Evolutionary conservation across 2,888 invertebrate species (phyloP), one percentile per base, ranked within the genome.

Genomic region (Pristionchus maxplancki): DNA sequence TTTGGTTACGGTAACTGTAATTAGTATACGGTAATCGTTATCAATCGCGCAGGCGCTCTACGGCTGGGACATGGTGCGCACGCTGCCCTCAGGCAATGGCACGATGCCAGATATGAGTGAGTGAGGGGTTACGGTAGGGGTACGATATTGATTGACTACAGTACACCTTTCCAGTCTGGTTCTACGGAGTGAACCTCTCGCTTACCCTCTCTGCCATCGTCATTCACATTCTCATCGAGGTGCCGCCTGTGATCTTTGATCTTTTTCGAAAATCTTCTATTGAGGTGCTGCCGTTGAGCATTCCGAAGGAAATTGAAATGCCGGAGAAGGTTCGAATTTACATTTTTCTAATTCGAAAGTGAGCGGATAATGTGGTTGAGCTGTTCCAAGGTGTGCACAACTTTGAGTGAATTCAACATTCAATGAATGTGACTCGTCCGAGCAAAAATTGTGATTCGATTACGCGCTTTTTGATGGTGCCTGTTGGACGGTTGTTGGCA

Each of bases 41-140:
- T 74, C 20, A 5, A 44, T 67, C 67, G 44, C n/a, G n/a, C 90
- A 92, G 87, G 92, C 90, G 13, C 67, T 94, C 37, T 93, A 91
- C 85, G 93, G 93, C 31, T 93, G 93, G 92, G 90, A 90, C 34
- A 88, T 94, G 53, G 86, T 94, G 20, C 86, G 90, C 50, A 90
- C 92, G 74, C 89, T 94, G 82, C 94, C 94, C 13, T 93, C 94
- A 0, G 93, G 93, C 37, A 93, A 92, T 90, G 94, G 94, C 28
- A 74, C 89, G 8, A 88, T 92, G 15, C 94, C 94, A 0, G 91
- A 90, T 88, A 91, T 94, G 82, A 92, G 94, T 92, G 28, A 64
- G 78, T 53, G 24, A 1, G 34, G 31, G 31, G n/a, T 28, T 34
- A 28, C 34, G 17, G 17, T 58, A 24, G 53, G 53, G 53, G 6